Conservation (phyloP, 92 coral and sea anemone genomes). For the Metridium senile region DNA sequence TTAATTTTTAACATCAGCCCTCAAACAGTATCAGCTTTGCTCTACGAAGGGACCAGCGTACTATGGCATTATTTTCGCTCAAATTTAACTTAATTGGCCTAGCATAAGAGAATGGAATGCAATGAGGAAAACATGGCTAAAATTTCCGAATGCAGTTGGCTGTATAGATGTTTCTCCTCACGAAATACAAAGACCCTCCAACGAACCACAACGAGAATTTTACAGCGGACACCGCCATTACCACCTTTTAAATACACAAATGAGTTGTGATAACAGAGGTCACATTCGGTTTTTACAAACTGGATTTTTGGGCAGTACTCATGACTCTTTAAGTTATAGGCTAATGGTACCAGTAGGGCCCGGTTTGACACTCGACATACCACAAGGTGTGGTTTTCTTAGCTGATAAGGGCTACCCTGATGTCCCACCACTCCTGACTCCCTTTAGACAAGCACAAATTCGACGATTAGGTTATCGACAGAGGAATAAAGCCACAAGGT, state of each 20-base stretch:
- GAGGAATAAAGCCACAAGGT: no score
- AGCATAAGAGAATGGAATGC: slow-evolving; percentile 24
- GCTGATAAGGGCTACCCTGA: slow-evolving; percentile 42
- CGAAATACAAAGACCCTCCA: background rate
- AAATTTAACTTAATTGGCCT: slow-evolving; percentile 42
- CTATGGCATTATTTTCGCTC: slow-evolving; percentile 44
- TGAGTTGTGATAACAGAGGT: slow-evolving; percentile 27
- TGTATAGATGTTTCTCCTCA: slow-evolving; percentile 29
- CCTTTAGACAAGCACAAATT: no score
- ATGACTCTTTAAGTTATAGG: slow-evolving; percentile 22
- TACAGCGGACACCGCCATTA: slow-evolving; percentile 33
- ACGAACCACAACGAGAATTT: slow-evolving; percentile 15
- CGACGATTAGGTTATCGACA: no score
- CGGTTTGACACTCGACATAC: slow-evolving; percentile 35
- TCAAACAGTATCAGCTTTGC: slow-evolving; percentile 11
- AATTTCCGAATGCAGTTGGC: slow-evolving; percentile 36
- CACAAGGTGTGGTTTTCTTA: slow-evolving; percentile 18
- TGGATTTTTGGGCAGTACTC: slow-evolving; percentile 41
- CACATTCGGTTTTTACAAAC: slow-evolving; percentile 37
- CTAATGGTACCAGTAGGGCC: slow-evolving; percentile 43
- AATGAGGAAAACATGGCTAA: slow-evolving; percentile 19
- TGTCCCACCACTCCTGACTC: no score
- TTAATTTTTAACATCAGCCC: background rate
- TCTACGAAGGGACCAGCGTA: slow-evolving; percentile 20
- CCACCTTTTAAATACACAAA: slow-evolving; percentile 27